Conservation (phyloP, 1,140 invertebrate species). For the Temnothorax curvispinosus region DNA sequence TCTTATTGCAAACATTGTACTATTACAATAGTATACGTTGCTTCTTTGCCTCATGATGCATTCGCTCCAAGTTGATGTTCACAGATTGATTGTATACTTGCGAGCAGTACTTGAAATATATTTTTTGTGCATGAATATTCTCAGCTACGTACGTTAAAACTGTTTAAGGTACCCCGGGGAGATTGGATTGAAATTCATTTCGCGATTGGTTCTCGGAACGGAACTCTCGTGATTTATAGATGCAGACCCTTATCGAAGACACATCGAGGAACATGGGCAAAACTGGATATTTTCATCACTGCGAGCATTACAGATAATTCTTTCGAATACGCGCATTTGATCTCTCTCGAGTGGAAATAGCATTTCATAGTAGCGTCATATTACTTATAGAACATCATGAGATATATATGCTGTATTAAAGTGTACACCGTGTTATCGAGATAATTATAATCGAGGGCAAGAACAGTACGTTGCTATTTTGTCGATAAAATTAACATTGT, state of each 20-base stretch:
- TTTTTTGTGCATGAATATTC: neutral
- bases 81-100: neutral
- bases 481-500: neutral
- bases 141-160: neutral
- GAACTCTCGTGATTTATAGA: constrained; percentile 27
- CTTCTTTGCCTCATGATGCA: neutral
- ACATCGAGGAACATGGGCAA: neutral
- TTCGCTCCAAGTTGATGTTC: neutral
- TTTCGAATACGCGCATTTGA: neutral
- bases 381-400: constrained; percentile 16
- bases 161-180: neutral
- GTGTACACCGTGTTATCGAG: neutral
- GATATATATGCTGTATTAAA: neutral
- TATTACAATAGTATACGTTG: neutral
- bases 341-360: neutral
- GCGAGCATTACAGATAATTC: neutral
- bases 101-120: neutral
- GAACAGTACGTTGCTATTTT: neutral
- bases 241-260: neutral
- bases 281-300: neutral
- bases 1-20: neutral
- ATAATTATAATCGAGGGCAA: constrained; percentile 3
- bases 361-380: neutral
- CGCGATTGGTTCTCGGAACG: neutral
- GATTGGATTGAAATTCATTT: constrained; percentile 15